Evolutionary conservation across 2,888 invertebrate species (phyloP), one percentile per base, ranked within the genome.

Genomic region (Apodemia hepburni): DNA sequence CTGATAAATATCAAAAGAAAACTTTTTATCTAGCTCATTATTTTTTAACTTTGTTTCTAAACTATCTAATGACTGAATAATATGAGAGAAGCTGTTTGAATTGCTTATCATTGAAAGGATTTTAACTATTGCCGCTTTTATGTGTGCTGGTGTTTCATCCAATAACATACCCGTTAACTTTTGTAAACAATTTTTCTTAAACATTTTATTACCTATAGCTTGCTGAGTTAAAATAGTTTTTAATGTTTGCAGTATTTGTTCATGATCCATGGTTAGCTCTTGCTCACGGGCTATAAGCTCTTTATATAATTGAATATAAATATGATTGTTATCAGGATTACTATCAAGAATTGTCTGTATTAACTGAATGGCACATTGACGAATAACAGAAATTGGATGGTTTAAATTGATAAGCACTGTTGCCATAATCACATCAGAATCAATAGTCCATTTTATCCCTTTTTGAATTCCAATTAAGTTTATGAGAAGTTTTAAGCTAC

Each of bases 191-290:
- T 87, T 84, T 62, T 84, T 87, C 59, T 79, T 79, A 49, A 90
- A 87, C 45, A 81, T 64, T 70, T 81, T 91, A 51, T 69, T 82
- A 0, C 88, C 92, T 29, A 91, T 79, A 6, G 90, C 87, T 70
- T 93, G 92, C 6, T 92, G 88, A 0, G 92, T 93, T 0, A 96
- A 70, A 62, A 95, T 81, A 12, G 93, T 94, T 68, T 93, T 94
- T 1, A 96, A 75, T 22, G 94, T 85, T 49, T 95, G 82, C 0
- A 93, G 86, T 18, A 95, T 80, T 75, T 96, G 96, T 67, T 95
- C 93, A 47, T 92, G 82, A 72, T 96, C 96, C 66, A 95, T 78
- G 35, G 92, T 69, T 51, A 96, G 85, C 75, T 96, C 96, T 62
- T 92, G 84, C 65, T 84, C 84, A 57, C 93, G 91, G 5, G 75